Base-by-base conservation (phyloP, 2,113 vertebrate species). In the Ptychochromis oligacanthus region DNA sequence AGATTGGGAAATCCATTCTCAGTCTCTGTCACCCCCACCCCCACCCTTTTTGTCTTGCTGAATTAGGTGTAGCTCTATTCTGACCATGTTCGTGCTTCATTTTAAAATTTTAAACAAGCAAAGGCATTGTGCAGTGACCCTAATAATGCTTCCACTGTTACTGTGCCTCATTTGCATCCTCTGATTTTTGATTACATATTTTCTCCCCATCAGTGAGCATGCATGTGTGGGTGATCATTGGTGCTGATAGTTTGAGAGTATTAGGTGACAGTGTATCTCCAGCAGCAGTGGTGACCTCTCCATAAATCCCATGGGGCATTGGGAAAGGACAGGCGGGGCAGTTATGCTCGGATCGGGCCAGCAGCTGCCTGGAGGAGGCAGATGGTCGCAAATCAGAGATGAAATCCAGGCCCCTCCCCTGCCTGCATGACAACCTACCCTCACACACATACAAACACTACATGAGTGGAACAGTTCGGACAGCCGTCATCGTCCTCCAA, bases 301-400 rank as follows among this genome's bases (percentile, higher is more conserved):
- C 36, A 72, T 94, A 93, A 93, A 94, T 95, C 93, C 94, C 87
- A 82, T 54, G 87, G 81, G 92, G 87, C 90, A 92, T 62, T 36
- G 78, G 82, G 85, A 89, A 91, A 90, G 87, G 75, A 72, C 85
- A 84, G 80, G 80, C 78, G 18, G 78, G 80, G 87, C 31, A 14
- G 84, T 75, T 88, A 62, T 5, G 81, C 67, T 90, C 70, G n/a
- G 22, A 75, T 81, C 81, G 38, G 80, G 89, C 89, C 80, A 75
- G 85, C 91, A 92, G 93, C 91, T 90, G 92, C 92, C 89, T 89
- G 81, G 58, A 90, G 85, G 77, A 85, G 94, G 89, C 94, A 95
- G 94, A 95, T 94, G 94, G 93, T 92, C 84, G 17, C 91, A 91
- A 91, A 95, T 93, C 91, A 85, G 85, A 92, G 91, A 89, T 87